Conservation (phyloP, 2,797 vertebrate species). For the Trachurus trachurus region DNA sequence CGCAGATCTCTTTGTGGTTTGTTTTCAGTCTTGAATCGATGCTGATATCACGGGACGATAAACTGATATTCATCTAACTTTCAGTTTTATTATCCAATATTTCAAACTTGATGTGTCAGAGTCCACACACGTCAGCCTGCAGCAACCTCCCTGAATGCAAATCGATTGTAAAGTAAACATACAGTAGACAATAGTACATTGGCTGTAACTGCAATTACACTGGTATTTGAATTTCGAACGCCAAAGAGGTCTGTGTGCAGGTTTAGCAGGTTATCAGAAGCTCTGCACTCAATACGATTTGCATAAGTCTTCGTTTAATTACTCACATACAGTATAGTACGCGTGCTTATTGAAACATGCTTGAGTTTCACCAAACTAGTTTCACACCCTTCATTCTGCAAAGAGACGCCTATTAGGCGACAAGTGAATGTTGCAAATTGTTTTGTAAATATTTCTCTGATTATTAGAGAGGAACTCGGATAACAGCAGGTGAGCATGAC, state of each 20-base stretch:
- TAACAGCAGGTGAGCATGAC: background rate
- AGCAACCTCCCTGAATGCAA: background rate
- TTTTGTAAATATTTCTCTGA: background rate
- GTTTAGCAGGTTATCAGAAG: background rate
- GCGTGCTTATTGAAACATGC: background rate
- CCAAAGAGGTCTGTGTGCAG: background rate
- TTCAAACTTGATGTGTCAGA: background rate
- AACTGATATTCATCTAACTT: background rate
- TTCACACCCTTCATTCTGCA: slow-evolving; percentile 1
- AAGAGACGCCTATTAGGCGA: background rate
- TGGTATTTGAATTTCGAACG: background rate
- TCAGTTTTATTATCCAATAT: background rate
- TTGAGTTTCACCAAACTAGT: slow-evolving; percentile 22
- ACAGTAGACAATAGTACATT: background rate
- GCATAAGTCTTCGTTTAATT: background rate
- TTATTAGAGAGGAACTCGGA: no score
- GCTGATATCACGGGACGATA: background rate
- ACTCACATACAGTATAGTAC: background rate
- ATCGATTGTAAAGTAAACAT: background rate
- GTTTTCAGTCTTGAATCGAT: background rate
- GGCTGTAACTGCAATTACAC: background rate
- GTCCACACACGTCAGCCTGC: background rate
- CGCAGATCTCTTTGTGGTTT: background rate
- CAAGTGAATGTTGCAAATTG: background rate
- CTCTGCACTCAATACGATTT: background rate